These are phyloP conservation scores for Ctenoplectra terminalis DNA, from an alignment of 1,140 invertebrate species.

Conservation along the genomic window DNA sequence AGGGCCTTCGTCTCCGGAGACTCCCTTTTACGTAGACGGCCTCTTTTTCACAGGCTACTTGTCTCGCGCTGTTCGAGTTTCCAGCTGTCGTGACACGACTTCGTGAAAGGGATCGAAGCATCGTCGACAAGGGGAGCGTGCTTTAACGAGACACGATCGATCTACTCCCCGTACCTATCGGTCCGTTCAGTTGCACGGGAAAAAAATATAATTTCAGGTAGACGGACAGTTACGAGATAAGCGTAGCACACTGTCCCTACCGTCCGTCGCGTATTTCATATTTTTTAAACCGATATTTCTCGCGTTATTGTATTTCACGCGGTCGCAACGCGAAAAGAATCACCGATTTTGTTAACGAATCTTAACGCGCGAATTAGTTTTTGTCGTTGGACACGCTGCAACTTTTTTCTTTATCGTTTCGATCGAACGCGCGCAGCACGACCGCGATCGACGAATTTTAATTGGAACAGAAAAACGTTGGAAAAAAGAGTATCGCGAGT, in stretches of 20 bases:
- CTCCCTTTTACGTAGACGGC: background rate
- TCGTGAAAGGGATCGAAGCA: constrained; percentile 50
- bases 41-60: constrained; percentile 25
- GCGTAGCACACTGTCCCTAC: background rate
- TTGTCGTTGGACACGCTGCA: too few species aligned
- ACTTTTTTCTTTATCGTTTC: too few species aligned
- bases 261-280: background rate
- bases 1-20: background rate
- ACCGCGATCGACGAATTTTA: too few species aligned
- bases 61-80: constrained; percentile 12
- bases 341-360: too few species aligned
- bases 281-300: background rate
- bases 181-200: background rate
- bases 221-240: background rate
- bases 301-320: background rate
- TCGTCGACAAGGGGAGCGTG: constrained; percentile 13
- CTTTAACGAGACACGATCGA: constrained; percentile 38
- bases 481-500: constrained; percentile 13
- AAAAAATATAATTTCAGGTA: background rate
- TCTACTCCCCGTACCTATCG: constrained; percentile 4
- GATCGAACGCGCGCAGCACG: too few species aligned
- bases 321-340: too few species aligned
- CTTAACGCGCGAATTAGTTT: too few species aligned
- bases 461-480: too few species aligned
- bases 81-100: constrained; percentile 26